Base-by-base conservation (phyloP, 2,797 vertebrate species). In the Serranus cabrilla region DNA sequence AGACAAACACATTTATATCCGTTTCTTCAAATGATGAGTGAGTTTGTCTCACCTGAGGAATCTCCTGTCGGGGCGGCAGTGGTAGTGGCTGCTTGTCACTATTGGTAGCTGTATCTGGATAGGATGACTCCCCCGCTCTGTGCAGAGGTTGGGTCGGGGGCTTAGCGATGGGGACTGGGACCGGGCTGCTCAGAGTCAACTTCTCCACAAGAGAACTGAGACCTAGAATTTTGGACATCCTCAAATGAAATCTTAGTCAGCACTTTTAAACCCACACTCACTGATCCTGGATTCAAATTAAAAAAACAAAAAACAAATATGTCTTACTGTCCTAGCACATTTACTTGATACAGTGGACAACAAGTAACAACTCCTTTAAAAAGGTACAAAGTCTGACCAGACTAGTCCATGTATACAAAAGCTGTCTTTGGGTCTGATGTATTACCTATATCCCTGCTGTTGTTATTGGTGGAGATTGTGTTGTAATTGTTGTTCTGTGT, bases 401-500 rank as follows among this genome's bases (percentile, higher is more conserved):
- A 59, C 31, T 31, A 42, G 8, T 45, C 20, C 7, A 13, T 9
- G 21, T 17, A 21, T 45, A 50, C 2, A 59, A 52, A 56, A 23
- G 6, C 39, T 23, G 40, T 37, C 23, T 40, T 39, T 25, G n/a
- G 20, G 50, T 50, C n/a, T 43, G 5, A 51, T 50, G 21, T 27
- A 7, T 71, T 80, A 92, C 91, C 87, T 78, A 58, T 27, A 20
- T 82, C 81, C 49, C 56, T 1, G 0, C 6, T 50, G 49, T 2
- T 11, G 43, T 40, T 72, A 1, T 1, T 59, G 46, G 16, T 31
- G 34, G 7, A 9, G 17, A 13, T 10, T 12, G 2, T 47, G 37
- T 17, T 3, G 27, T 27, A 3, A 27, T 27, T 71, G 40, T 94
- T 95, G 21, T 93, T 95, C 80, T 94, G 93, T 11, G 39, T 8